phyloP scores from a whole-genome alignment of 2,797 vertebrate genomes.

The Trematomus bernacchii region DNA sequence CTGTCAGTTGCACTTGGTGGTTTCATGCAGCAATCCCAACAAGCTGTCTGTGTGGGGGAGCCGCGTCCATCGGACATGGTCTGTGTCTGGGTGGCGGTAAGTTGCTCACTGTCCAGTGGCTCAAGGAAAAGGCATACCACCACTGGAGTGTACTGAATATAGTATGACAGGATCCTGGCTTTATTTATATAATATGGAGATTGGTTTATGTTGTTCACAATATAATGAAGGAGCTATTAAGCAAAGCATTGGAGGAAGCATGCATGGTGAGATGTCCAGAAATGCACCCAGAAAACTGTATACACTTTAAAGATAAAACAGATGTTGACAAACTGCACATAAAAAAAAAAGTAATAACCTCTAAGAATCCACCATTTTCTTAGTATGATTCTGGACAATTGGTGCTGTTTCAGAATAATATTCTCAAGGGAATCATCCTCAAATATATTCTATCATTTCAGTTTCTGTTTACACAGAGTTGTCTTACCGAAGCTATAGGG shows the following conservation, averaged over 20 bases:
- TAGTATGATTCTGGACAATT: not conserved
- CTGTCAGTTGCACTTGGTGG: conserved; percentile 49
- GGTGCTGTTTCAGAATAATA: not conserved
- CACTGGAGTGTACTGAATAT: not conserved
- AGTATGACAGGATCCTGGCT: not conserved
- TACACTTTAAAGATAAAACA: no score
- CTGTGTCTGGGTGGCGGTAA: conserved; percentile 4
- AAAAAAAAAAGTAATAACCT: not conserved
- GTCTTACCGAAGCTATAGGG: conserved; percentile 36
- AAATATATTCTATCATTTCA: conserved; percentile 10
- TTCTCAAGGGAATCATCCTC: not conserved
- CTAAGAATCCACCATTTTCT: not conserved
- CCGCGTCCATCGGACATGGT: conserved; percentile 9
- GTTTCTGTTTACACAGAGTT: not conserved
- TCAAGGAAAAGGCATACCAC: not conserved
- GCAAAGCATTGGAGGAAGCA: not conserved
- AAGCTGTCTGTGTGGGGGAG: conserved; percentile 31
- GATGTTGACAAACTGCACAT: no score
- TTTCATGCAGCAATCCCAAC: conserved; percentile 41
- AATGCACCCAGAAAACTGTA: no score
- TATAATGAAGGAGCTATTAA: not conserved
- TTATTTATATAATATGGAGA: conserved; percentile 9
- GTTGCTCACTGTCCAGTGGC: not conserved
- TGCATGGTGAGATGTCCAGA: no score
- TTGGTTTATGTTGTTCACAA: conserved; percentile 2